Conservation (phyloP, 2,113 vertebrate species). For the Megatriorchis doriae region DNA sequence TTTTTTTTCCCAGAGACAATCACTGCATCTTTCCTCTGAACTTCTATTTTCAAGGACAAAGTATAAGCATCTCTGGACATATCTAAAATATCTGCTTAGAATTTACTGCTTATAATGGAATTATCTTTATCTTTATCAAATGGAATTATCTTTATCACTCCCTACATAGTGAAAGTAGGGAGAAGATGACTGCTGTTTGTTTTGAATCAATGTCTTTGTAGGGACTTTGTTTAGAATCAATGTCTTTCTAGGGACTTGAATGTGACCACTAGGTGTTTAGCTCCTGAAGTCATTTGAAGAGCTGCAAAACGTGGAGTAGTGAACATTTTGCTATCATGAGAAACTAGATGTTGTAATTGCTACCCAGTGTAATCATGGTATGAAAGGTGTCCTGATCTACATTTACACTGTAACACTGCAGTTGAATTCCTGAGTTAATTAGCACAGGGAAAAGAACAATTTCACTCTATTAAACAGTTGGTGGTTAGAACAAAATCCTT, state of each 20-base stretch:
- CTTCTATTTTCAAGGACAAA: neutral
- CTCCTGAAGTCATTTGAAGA: neutral
- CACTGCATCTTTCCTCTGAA: neutral
- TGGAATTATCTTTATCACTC: no score
- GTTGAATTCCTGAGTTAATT: neutral
- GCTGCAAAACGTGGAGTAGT: neutral
- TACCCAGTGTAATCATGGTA: neutral
- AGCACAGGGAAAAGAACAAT: neutral
- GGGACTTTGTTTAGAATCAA: neutral
- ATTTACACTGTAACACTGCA: neutral
- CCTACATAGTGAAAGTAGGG: neutral
- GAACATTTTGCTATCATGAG: neutral
- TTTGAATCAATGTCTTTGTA: neutral
- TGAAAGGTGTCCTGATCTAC: neutral
- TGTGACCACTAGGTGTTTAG: neutral
- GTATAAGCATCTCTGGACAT: neutral
- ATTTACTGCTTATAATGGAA: neutral
- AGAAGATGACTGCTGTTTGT: neutral
- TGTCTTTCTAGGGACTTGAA: neutral
- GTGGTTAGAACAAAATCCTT: neutral
- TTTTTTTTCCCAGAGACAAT: neutral
- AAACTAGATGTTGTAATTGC: neutral
- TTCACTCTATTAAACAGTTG: neutral
- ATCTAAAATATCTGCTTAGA: neutral
- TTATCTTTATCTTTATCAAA: neutral